phyloP scores from a whole-genome alignment of 2,888 invertebrate genomes.

The Sesamia inferens region DNA sequence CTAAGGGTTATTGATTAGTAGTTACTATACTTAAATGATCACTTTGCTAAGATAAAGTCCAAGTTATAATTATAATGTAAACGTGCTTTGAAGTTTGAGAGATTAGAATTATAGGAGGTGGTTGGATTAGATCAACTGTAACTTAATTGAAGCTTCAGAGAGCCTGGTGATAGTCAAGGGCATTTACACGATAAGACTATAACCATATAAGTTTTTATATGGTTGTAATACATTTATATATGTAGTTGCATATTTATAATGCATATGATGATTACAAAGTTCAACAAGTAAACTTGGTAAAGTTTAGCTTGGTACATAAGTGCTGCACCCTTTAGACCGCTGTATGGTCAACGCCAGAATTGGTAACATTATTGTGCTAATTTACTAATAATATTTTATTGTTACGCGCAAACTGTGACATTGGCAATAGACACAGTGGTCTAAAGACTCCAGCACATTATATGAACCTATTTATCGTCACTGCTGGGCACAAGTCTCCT shows the following conservation, averaged over 20 bases:
- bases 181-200: conserved; percentile 32
- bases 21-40: conserved; percentile 74
- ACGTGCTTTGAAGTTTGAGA: conserved; percentile 63
- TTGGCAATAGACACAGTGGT: background rate
- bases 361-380: no score
- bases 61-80: conserved; percentile 72
- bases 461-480: no score
- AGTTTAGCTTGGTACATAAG: no score
- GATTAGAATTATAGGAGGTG: conserved; percentile 60
- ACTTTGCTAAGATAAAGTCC: conserved; percentile 69
- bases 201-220: background rate
- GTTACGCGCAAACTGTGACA: no score
- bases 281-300: no score
- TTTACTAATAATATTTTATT: background rate
- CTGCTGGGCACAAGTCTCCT: no score
- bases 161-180: conserved; percentile 39
- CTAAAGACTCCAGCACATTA: no score
- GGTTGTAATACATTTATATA: background rate
- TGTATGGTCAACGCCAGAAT: no score
- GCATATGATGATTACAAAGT: no score
- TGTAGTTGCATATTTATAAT: background rate
- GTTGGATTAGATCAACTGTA: conserved; percentile 53
- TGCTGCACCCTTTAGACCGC: no score
- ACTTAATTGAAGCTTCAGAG: conserved; percentile 59
- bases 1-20: conserved; percentile 82